Percentiles rank a stretch among this genome's conserved stretches.
Conservation (phyloP, 2,797 vertebrate genomes). For the Odontamblyopus rebecca region DNA sequence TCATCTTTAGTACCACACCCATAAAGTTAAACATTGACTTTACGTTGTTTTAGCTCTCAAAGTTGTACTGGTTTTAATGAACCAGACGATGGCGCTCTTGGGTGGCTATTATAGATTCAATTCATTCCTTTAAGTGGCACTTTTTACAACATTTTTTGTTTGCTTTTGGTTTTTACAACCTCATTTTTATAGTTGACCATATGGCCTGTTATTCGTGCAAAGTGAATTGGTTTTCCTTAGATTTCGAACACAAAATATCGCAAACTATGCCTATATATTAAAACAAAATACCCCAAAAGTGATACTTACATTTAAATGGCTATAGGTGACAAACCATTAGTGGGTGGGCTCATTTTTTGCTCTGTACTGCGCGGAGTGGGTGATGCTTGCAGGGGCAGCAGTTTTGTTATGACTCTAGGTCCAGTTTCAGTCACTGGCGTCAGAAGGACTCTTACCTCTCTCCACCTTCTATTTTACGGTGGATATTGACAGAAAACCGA, state of each 20-base stretch:
- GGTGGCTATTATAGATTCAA: constrained; percentile 7
- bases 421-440: constrained; percentile 82
- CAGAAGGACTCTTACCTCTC: constrained; percentile 67
- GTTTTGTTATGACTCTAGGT: constrained; percentile 69
- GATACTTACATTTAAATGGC: background rate
- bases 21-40: background rate
- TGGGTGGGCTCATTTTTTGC: constrained; percentile 59
- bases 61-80: constrained; percentile 31
- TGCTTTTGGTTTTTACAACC: no score
- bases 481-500: constrained; percentile 47
- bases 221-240: background rate
- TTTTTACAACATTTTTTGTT: no score
- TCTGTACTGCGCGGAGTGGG: constrained; percentile 53
- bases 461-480: constrained; percentile 54
- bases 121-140: no score
- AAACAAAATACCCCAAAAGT: background rate
- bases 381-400: constrained; percentile 51
- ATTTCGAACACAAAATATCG: background rate
- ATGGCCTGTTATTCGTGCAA: no score
- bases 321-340: constrained; percentile 14
- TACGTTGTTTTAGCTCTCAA: background rate
- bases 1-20: background rate
- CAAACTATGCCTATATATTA: background rate
- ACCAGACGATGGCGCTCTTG: constrained; percentile 64
- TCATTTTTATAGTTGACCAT: no score